Evolutionary conservation across 2,797 vertebrate species (phyloP), one percentile per base, ranked within the genome.

Genomic region (Micropoecilia bifurca): DNA sequence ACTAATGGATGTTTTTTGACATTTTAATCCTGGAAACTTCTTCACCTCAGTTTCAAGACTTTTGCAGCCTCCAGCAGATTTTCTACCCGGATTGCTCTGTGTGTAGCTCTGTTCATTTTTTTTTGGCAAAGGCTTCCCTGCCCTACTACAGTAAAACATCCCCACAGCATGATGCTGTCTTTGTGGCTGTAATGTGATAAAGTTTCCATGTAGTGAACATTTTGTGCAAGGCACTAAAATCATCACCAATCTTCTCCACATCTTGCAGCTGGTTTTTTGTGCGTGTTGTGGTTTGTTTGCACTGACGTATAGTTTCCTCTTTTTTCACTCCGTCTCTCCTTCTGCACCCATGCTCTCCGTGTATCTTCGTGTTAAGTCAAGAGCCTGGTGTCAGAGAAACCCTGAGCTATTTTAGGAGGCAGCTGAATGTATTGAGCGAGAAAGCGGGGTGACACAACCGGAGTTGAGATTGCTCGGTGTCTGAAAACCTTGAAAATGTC

Each of bases 351-450:
- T 69, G 73, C 53, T 83, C 76, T 90, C 81, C 63, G 88, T 90
- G 90, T 86, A 82, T 89, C 91, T 92, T 25, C 75, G 86, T 88
- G 84, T 89, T 83, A 83, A 87, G 85, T 89, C 81, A 84, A 81
- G 83, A 86, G 78, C 77, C 77, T 48, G 76, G 85, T 90, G 94
- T 93, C 92, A 92, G 86, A 92, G 87, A 87, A 83, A 84, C 80
- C 61, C 86, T 73, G 85, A 89, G 92, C 90, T 95, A 95, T 95
- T 95, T 94, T 86, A 75, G 88, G 92, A 93, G 80, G 83, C 84
- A 88, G 90, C 85, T 80, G 83, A 87, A 90, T 90, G 87, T 87
- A 90, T 84, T 91, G 85, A 91, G 89, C 43, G 20, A 84, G 80
- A 85, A 90, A 92, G 85, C 53, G 88, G 90, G 90, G 87, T 93